These are phyloP conservation scores for Melanotaenia trifasciata DNA, from an alignment of 2,797 vertebrate genomes.

Conservation along the genomic window DNA sequence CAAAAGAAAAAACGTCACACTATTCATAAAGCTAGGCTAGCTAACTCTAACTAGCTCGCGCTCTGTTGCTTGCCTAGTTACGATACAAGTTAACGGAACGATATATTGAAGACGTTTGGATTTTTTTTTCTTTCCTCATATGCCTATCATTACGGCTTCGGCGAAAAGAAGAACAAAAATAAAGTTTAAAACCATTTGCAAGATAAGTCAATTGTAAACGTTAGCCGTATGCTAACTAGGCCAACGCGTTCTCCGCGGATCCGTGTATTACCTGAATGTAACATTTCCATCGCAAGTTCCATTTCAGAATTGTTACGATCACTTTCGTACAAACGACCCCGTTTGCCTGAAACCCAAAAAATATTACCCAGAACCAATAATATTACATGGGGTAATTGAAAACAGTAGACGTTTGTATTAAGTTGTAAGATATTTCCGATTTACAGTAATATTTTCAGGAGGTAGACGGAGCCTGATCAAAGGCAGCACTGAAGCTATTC, in stretches of 20 bases:
- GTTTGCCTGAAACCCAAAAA: rapidly evolving
- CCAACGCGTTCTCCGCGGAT: conserved; percentile 56
- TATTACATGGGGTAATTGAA: background rate
- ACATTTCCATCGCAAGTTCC: conserved; percentile 17
- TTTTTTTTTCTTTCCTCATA: rapidly evolving
- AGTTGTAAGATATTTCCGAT: conserved; percentile 13
- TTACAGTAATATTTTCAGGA: conserved; percentile 59
- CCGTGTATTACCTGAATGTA: conserved; percentile 65
- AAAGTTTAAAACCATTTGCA: background rate
- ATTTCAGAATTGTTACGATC: background rate
- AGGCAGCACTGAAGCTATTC: conserved; percentile 36
- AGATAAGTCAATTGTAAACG: background rate
- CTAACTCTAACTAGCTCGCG: conserved; percentile 40
- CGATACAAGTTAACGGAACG: conserved; percentile 1
- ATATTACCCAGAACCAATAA: rapidly evolving
- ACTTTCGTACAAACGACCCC: background rate
- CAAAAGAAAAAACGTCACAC: conserved; percentile 22
- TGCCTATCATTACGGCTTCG: background rate
- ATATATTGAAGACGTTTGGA: too few species aligned
- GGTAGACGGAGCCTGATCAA: conserved; percentile 67
- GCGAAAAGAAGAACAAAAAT: rapidly evolving
- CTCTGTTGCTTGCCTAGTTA: background rate
- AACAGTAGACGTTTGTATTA: background rate
- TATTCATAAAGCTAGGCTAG: conserved; percentile 42
- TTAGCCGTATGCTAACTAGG: conserved; percentile 68